A percentile compares a stretch with the other conserved stretches of the same genome.
Conservation (phyloP, 2,888 invertebrate genomes). For the Sminthurinus aureus region DNA sequence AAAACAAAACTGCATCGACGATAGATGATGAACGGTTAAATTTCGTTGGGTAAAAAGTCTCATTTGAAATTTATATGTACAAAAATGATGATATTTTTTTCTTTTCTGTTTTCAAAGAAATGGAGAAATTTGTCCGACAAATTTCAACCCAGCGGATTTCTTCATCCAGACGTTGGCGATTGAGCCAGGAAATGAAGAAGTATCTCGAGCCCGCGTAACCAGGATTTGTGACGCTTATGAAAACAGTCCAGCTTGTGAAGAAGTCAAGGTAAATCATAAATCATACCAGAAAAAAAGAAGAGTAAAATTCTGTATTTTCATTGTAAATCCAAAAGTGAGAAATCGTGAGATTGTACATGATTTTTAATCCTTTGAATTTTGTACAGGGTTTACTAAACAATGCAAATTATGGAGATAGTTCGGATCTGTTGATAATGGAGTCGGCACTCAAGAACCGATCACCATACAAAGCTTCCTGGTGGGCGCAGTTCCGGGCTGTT, state of each 20-base stretch:
- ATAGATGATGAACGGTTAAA: neutral
- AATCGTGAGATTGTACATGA: no score
- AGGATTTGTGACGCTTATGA: constrained; percentile 65
- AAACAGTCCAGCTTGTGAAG: neutral
- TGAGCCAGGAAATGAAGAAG: constrained; percentile 88
- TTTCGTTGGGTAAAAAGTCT: neutral
- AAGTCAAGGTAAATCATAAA: constrained; percentile 7
- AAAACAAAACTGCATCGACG: neutral
- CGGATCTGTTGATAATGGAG: constrained; percentile 2
- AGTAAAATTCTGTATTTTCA: no score
- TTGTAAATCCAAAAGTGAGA: no score
- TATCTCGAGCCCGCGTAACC: constrained; percentile 87
- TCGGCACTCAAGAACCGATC: constrained; percentile 61
- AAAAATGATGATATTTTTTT: neutral
- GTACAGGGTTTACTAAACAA: neutral
- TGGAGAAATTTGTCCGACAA: constrained; percentile 77
- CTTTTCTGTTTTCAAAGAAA: neutral
- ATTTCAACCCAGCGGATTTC: constrained; percentile 94
- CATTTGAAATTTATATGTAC: neutral
- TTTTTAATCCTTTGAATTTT: neutral
- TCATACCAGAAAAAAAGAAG: no score
- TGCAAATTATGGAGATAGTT: constrained; percentile 27
- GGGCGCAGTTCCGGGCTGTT: constrained; percentile 85
- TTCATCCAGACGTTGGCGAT: constrained; percentile 88
- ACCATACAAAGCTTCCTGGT: constrained; percentile 86